phyloP scores from a whole-genome alignment of 1,140 invertebrate species.

The Brachionus plicatilis region DNA sequence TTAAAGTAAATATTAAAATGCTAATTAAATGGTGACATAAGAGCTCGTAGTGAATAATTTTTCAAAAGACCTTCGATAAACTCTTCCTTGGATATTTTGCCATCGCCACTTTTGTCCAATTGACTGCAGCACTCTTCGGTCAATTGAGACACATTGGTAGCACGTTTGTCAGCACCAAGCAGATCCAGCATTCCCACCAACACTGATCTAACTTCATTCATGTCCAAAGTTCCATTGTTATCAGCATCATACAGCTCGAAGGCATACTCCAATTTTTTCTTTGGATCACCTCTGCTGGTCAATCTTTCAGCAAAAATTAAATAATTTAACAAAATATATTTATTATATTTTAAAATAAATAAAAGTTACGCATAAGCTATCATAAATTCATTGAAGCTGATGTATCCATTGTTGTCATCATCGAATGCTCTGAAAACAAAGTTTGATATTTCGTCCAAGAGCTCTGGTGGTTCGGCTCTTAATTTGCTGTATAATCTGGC shows the following conservation, averaged over 20 bases:
- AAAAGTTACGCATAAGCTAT: not conserved
- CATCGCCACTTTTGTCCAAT: conserved; percentile 12
- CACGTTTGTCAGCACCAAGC: not conserved
- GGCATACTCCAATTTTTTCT: not conserved
- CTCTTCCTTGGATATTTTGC: conserved; percentile 18
- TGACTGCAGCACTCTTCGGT: not conserved
- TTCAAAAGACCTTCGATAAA: conserved; percentile 12
- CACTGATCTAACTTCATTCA: not conserved
- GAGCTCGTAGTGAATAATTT: not conserved
- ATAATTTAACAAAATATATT: not conserved
- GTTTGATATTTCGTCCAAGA: not conserved
- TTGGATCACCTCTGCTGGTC: conserved; percentile 15
- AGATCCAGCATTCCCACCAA: not conserved
- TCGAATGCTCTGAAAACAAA: conserved; percentile 24
- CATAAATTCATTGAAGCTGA: conserved; percentile 12
- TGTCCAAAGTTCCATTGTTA: not conserved
- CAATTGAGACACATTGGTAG: not conserved
- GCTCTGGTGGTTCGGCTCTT: not conserved
- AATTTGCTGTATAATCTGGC: not conserved
- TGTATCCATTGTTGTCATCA: not conserved
- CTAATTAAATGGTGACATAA: conserved; percentile 39
- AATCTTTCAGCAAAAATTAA: not conserved
- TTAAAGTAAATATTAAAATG: not conserved
- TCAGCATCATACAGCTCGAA: conserved; percentile 31
- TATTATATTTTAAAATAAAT: not conserved